These are phyloP conservation scores for Cenopis cana DNA, from an alignment of 2,888 invertebrate genomes.

Conservation along the genomic window DNA sequence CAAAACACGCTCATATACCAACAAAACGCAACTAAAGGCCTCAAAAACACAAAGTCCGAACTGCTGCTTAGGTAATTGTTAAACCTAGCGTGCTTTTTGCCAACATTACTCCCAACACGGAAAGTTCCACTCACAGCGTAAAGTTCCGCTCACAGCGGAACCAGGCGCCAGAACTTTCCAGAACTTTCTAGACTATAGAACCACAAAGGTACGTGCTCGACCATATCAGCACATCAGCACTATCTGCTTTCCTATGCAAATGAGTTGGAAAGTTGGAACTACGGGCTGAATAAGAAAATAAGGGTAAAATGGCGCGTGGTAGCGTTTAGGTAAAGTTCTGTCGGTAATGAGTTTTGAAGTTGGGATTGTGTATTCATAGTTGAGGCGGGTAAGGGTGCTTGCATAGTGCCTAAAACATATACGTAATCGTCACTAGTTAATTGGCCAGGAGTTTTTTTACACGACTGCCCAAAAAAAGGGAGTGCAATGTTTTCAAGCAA, in stretches of 20 bases:
- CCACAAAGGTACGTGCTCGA: constrained; percentile 76
- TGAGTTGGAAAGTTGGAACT: constrained; percentile 79
- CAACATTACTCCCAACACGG: constrained; percentile 79
- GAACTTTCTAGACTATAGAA: constrained; percentile 70
- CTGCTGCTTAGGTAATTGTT: constrained; percentile 83
- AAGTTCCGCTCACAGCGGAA: constrained; percentile 75
- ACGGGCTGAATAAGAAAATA: constrained; percentile 79
- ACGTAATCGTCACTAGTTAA: background rate
- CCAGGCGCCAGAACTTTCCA: constrained; percentile 65
- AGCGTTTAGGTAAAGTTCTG: constrained; percentile 23
- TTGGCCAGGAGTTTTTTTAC: too few species aligned
- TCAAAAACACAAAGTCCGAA: constrained; percentile 53
- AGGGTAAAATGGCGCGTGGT: constrained; percentile 58
- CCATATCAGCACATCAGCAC: constrained; percentile 77
- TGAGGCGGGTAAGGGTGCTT: background rate
- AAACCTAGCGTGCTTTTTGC: constrained; percentile 82
- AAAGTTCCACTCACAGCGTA: constrained; percentile 75
- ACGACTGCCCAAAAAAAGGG: too few species aligned
- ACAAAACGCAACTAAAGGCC: constrained; percentile 25
- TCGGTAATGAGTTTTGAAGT: constrained; percentile 40
- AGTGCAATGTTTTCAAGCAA: too few species aligned
- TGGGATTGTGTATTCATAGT: constrained; percentile 18
- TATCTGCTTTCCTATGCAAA: constrained; percentile 85
- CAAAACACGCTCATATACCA: constrained; percentile 16
- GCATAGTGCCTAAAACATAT: constrained; percentile 47